phyloP scores from a whole-genome alignment of 2,113 vertebrate species.

The Gymnocephalus cernua region DNA sequence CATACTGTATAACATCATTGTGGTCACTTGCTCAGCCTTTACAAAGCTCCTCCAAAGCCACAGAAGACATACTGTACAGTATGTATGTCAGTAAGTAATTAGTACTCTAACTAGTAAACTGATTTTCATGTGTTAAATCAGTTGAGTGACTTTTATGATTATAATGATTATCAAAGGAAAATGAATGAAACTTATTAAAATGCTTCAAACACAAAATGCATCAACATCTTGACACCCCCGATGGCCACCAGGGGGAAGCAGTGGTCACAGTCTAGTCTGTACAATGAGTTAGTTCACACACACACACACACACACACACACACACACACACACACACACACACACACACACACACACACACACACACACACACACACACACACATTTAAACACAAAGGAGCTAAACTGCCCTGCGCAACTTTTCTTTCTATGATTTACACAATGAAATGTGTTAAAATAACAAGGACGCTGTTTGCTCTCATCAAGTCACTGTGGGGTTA shows the following conservation, averaged over 20 bases:
- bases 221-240: not conserved
- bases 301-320: not conserved
- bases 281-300: conserved; percentile 4
- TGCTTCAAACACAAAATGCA: not conserved
- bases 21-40: not conserved
- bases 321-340: not conserved
- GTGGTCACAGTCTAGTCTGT: not conserved
- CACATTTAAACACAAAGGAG: conserved; percentile 9
- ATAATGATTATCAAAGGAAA: not conserved
- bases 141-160: not conserved
- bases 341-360: not conserved
- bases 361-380: not conserved
- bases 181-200: not conserved
- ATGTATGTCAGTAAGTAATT: not conserved
- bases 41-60: not conserved
- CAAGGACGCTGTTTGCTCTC: conserved; percentile 1
- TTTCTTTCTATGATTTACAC: not conserved
- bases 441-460: conserved; percentile 6
- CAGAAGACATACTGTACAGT: not conserved
- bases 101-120: no score
- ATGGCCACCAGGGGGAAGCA: conserved; percentile 66
- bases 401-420: not conserved
- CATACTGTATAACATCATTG: not conserved
- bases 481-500: conserved; percentile 31
- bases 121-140: not conserved